phyloP scores from a whole-genome alignment of 2,888 invertebrate genomes.

The Corbicula japonica region DNA sequence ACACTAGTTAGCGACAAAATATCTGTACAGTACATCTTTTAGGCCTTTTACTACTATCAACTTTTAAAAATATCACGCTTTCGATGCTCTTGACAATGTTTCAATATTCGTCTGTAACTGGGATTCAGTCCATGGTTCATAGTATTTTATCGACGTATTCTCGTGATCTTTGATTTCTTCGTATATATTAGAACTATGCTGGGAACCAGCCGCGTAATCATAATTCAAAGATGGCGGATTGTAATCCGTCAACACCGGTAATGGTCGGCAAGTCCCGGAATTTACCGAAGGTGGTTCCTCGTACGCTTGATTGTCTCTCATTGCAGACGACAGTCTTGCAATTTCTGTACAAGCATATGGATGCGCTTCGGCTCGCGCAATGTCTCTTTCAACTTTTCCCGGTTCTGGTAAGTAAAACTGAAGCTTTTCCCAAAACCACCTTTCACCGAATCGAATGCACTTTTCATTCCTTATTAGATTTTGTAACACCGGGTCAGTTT shows the following conservation, averaged over 20 bases:
- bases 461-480: slow-evolving; percentile 95
- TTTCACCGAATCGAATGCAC: slow-evolving; percentile 94
- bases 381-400: slow-evolving; percentile 39
- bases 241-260: slow-evolving; percentile 54
- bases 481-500: slow-evolving; percentile 93
- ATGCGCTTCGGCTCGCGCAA: slow-evolving; percentile 54
- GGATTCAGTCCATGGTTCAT: slow-evolving; percentile 53
- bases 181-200: slow-evolving; percentile 59
- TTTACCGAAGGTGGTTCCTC: slow-evolving; percentile 53
- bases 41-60: too few species aligned
- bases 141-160: slow-evolving; percentile 32
- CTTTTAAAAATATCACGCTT: too few species aligned
- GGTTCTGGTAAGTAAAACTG: slow-evolving; percentile 92
- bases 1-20: too few species aligned
- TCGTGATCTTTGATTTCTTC: slow-evolving; percentile 59
- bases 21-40: too few species aligned
- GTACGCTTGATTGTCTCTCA: slow-evolving; percentile 60
- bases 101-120: slow-evolving; percentile 29
- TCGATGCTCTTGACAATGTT: slow-evolving; percentile 28
- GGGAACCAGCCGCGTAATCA: slow-evolving; percentile 39
- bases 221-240: slow-evolving; percentile 33
- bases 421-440: slow-evolving; percentile 97
- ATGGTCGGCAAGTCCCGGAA: slow-evolving; percentile 43
- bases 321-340: slow-evolving; percentile 30
- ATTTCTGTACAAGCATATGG: slow-evolving; percentile 62